A percentile compares a stretch with the other conserved stretches of the same genome.
phyloP scores from a whole-genome alignment of 2,888 invertebrate genomes.

The Argyresthia albistria region DNA sequence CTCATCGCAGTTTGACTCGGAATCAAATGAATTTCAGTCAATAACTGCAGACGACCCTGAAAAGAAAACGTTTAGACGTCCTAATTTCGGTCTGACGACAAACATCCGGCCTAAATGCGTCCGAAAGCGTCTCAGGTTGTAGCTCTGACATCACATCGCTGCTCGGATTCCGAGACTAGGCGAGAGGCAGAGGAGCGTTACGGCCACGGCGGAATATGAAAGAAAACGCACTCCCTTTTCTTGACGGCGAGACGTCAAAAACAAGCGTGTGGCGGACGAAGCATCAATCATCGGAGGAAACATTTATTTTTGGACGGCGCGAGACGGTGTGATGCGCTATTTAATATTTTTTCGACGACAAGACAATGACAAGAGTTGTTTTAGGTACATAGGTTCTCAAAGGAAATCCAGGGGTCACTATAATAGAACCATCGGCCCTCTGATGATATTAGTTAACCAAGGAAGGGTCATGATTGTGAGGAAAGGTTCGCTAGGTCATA shows the following conservation, averaged over 20 bases:
- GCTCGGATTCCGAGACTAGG: conserved; percentile 17
- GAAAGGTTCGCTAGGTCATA: too few relatives aligned
- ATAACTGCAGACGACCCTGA: conserved; percentile 6
- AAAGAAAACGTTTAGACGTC: conserved; percentile 1
- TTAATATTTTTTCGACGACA: conserved; percentile 6
- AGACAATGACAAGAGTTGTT: background rate
- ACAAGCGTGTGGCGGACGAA: conserved; percentile 48
- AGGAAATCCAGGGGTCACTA: too few relatives aligned
- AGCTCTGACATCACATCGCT: too few relatives aligned
- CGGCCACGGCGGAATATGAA: background rate
- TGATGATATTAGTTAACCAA: too few relatives aligned
- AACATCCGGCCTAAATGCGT: conserved; percentile 25
- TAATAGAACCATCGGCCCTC: too few relatives aligned
- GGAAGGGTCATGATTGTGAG: too few relatives aligned
- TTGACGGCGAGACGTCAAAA: conserved; percentile 54
- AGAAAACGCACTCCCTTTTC: conserved; percentile 37
- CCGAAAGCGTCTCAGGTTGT: too few relatives aligned
- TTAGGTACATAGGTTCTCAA: too few relatives aligned
- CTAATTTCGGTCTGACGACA: conserved; percentile 23
- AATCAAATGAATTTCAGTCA: background rate
- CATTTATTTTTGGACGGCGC: conserved; percentile 44
- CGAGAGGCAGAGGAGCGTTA: background rate
- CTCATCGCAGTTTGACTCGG: conserved; percentile 11
- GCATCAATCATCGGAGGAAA: conserved; percentile 60
- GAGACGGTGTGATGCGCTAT: conserved; percentile 14